Evolutionary conservation across 2,113 vertebrate species (phyloP).

Genomic region (Lota lota): DNA sequence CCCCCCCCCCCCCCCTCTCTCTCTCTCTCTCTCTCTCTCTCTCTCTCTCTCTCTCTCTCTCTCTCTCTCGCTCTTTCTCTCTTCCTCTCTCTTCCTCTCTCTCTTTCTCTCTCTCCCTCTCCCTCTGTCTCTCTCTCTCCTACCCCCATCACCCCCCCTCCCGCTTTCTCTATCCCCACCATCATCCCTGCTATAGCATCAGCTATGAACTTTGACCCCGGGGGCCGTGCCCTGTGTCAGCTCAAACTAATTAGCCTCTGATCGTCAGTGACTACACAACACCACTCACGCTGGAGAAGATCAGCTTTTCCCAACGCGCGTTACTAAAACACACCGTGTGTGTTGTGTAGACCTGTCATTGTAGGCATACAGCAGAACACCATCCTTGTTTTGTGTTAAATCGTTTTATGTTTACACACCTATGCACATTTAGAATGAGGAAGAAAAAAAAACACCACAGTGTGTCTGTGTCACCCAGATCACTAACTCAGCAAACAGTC

Average conservation of each 20-base stretch:
- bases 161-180: slow-evolving; percentile 34
- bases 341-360: background rate
- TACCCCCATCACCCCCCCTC: background rate
- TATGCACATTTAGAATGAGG: too few relatives aligned
- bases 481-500: too few relatives aligned
- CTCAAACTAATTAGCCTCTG: slow-evolving; percentile 78
- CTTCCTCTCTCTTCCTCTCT: slow-evolving; percentile 8
- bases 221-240: slow-evolving; percentile 67
- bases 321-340: background rate
- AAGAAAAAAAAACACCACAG: too few relatives aligned
- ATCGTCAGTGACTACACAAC: slow-evolving; percentile 65
- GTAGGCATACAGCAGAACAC: background rate
- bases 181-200: slow-evolving; percentile 68
- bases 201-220: slow-evolving; percentile 74
- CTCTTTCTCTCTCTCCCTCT: slow-evolving; percentile 28
- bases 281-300: slow-evolving; percentile 50
- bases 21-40: slow-evolving; percentile 29
- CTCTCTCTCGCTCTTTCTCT: slow-evolving; percentile 50
- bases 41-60: too few relatives aligned
- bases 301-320: slow-evolving; percentile 11
- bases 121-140: slow-evolving; percentile 22
- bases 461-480: too few relatives aligned
- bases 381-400: too few relatives aligned
- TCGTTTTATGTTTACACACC: too few relatives aligned
- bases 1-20: slow-evolving; percentile 30